Percentiles rank a stretch among this genome's conserved stretches.
Conservation (phyloP, 2,888 invertebrate genomes). For the Thera obeliscata region DNA sequence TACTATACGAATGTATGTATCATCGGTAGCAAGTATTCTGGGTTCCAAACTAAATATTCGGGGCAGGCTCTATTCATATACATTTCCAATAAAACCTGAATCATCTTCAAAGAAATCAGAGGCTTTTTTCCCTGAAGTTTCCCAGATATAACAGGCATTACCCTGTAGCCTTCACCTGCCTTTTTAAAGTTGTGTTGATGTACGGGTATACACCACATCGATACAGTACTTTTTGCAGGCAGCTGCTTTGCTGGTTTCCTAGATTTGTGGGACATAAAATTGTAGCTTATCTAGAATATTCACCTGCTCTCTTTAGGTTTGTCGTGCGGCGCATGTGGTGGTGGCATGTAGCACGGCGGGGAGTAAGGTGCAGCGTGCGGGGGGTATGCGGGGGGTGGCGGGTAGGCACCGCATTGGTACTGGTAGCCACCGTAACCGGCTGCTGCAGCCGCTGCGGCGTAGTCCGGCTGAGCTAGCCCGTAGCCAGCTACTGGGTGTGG, state of each 20-base stretch:
- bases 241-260: background rate
- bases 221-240: too few species aligned
- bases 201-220: too few species aligned
- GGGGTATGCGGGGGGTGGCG: slow-evolving; percentile 85
- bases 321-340: slow-evolving; percentile 92
- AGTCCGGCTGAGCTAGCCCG: slow-evolving; percentile 92
- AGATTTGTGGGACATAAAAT: background rate
- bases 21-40: too few species aligned
- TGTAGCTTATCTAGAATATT: slow-evolving; percentile 44
- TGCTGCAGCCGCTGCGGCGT: slow-evolving; percentile 89
- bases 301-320: slow-evolving; percentile 91
- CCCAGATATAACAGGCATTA: too few species aligned
- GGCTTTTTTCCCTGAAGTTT: too few species aligned
- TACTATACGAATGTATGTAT: too few species aligned
- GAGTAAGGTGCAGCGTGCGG: slow-evolving; percentile 90
- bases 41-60: too few species aligned
- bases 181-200: too few species aligned
- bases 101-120: too few species aligned
- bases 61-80: too few species aligned
- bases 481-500: slow-evolving; percentile 91
- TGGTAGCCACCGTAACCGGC: slow-evolving; percentile 86
- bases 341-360: slow-evolving; percentile 95
- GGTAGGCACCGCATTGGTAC: slow-evolving; percentile 86
- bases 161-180: too few species aligned
- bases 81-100: too few species aligned